phyloP scores from a whole-genome alignment of 2,113 vertebrate genomes.

The Gopherus flavomarginatus region DNA sequence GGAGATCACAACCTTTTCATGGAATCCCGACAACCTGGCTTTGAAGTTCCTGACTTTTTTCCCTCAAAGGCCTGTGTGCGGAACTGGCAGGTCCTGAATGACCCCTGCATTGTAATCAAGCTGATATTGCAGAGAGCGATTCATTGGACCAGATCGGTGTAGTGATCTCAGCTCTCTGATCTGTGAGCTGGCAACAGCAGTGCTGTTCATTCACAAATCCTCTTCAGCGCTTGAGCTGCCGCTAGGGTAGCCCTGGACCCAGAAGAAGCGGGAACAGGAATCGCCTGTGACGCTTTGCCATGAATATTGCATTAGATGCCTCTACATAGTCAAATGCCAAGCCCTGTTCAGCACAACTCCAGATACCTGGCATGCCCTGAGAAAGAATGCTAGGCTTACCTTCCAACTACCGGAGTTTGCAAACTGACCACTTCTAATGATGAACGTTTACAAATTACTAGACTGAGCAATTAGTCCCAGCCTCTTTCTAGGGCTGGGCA shows the following conservation, averaged over 20 bases:
- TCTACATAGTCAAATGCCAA: neutral
- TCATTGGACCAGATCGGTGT: slow-evolving; percentile 81
- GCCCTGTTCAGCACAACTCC: neutral
- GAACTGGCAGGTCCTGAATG: slow-evolving; percentile 75
- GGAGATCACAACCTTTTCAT: neutral
- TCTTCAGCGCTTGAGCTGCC: slow-evolving; percentile 72
- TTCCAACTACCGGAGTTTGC: neutral
- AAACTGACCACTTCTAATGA: neutral
- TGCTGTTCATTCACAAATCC: slow-evolving; percentile 87
- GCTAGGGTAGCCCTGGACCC: neutral
- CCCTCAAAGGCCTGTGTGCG: slow-evolving; percentile 46
- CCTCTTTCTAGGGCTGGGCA: neutral
- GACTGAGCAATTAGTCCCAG: neutral
- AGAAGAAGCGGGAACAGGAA: neutral
- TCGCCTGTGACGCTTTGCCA: neutral
- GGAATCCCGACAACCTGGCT: neutral
- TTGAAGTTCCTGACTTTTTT: slow-evolving; percentile 56
- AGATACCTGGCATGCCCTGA: no score
- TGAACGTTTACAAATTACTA: neutral
- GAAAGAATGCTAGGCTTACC: neutral
- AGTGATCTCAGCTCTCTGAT: slow-evolving; percentile 82
- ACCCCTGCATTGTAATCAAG: slow-evolving; percentile 72
- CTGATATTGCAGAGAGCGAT: slow-evolving; percentile 72
- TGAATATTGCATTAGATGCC: slow-evolving; percentile 26
- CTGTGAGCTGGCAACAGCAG: slow-evolving; percentile 81